A percentile compares a stretch with the other conserved stretches of the same genome.
Conservation (phyloP, 2,888 invertebrate species). For the Sepioteuthis lessoniana region DNA sequence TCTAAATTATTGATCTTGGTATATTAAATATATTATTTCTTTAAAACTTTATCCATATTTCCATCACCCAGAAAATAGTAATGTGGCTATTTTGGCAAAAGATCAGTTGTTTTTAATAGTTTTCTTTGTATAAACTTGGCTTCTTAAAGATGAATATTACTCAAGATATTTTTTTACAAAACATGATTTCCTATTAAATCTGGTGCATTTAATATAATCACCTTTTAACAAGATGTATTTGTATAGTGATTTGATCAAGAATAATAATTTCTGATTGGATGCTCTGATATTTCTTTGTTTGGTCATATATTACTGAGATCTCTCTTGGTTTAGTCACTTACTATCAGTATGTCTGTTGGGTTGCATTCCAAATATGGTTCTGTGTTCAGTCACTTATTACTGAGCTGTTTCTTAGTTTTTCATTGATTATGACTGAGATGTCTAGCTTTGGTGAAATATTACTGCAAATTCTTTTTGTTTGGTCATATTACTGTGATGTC, state of each 20-base stretch:
- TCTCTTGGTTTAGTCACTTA: no score
- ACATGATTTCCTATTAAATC: neutral
- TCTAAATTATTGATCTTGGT: neutral
- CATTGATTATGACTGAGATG: no score
- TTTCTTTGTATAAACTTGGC: neutral
- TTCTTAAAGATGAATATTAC: neutral
- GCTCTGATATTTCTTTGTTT: neutral
- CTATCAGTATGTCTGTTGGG: no score
- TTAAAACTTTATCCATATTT: neutral
- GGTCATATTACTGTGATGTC: neutral
- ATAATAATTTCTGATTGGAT: neutral
- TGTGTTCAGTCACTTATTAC: no score
- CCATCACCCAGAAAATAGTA: neutral
- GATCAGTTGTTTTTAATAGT: neutral
- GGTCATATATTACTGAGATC: neutral
- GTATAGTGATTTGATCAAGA: no score
- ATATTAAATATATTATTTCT: neutral
- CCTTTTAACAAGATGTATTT: no score
- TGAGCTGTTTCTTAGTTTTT: no score
- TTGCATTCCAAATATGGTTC: no score
- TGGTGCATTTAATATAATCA: no score
- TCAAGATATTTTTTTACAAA: neutral
- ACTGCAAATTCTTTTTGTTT: no score
- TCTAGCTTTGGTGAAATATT: no score
- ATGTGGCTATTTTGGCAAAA: neutral